These are phyloP conservation scores for Zingel zingel DNA, from an alignment of 2,113 vertebrate genomes.

Conservation along the genomic window DNA sequence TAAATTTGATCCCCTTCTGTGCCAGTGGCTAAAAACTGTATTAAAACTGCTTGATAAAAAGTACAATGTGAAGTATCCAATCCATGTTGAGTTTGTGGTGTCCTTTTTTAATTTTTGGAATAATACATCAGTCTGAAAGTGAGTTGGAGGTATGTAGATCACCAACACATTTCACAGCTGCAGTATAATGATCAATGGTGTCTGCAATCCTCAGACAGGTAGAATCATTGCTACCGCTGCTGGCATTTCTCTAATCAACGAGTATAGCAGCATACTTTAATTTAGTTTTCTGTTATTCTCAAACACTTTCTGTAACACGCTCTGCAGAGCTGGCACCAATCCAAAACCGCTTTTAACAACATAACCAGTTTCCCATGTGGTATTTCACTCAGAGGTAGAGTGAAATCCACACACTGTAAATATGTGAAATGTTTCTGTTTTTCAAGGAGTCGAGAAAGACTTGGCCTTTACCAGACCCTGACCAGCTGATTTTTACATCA, in stretches of 20 bases:
- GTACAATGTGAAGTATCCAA: background rate
- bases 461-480: conserved; percentile 30
- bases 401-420: conserved; percentile 60
- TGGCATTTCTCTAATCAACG: conserved; percentile 47
- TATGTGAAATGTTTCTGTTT: conserved; percentile 62
- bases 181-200: conserved; percentile 25
- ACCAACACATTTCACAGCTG: conserved; percentile 31
- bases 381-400: conserved; percentile 50
- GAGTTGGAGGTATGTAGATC: background rate
- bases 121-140: conserved; percentile 10
- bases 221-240: conserved; percentile 44
- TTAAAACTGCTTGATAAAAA: conserved; percentile 3
- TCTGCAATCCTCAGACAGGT: conserved; percentile 23
- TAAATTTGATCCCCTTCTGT: background rate
- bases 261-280: conserved; percentile 38
- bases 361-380: conserved; percentile 64
- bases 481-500: conserved; percentile 79
- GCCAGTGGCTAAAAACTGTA: background rate
- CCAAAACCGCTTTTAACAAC: conserved; percentile 67
- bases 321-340: conserved; percentile 38
- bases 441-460: conserved; percentile 26
- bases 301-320: conserved; percentile 26
- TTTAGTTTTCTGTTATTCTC: conserved; percentile 32
- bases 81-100: conserved; percentile 4
- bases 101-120: conserved; percentile 6